phyloP scores from a whole-genome alignment of 2,797 vertebrate genomes.

The Rhinoraja longicauda region DNA sequence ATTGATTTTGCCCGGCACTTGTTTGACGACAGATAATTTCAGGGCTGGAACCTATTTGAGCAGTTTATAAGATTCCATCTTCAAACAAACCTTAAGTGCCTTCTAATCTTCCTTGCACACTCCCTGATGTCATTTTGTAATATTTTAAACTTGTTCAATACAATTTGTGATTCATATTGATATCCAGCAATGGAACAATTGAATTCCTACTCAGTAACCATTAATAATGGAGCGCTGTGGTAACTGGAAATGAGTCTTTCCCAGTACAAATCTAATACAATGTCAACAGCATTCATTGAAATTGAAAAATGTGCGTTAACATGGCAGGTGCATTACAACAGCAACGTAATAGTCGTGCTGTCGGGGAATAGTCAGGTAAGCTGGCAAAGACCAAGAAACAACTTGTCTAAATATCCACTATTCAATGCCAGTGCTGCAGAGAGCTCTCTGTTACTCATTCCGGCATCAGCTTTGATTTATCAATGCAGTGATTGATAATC shows the following conservation, averaged over 20 bases:
- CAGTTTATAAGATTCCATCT: not conserved
- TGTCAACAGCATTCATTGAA: not conserved
- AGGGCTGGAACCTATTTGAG: not conserved
- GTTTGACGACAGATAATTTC: not conserved
- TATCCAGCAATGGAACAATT: constrained; percentile 16
- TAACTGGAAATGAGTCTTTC: constrained; percentile 4
- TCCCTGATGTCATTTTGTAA: not conserved
- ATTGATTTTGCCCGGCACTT: not conserved
- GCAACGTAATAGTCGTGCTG: too few species aligned
- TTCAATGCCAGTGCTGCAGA: not conserved
- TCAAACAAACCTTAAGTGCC: not conserved
- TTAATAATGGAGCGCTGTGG: not conserved
- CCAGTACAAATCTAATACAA: not conserved
- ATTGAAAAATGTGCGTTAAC: not conserved
- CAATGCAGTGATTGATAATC: not conserved
- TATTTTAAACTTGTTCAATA: not conserved
- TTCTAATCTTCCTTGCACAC: not conserved
- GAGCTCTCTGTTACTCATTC: not conserved
- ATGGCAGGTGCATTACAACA: not conserved
- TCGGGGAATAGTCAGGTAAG: not conserved
- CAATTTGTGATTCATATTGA: constrained; percentile 3
- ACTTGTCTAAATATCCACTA: not conserved
- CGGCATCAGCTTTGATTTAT: not conserved
- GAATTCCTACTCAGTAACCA: not conserved
- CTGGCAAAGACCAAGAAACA: not conserved